Evolutionary conservation across 2,888 invertebrate genomes (phyloP), one percentile per base, ranked within the genome.

Genomic region (Archips xylosteana): DNA sequence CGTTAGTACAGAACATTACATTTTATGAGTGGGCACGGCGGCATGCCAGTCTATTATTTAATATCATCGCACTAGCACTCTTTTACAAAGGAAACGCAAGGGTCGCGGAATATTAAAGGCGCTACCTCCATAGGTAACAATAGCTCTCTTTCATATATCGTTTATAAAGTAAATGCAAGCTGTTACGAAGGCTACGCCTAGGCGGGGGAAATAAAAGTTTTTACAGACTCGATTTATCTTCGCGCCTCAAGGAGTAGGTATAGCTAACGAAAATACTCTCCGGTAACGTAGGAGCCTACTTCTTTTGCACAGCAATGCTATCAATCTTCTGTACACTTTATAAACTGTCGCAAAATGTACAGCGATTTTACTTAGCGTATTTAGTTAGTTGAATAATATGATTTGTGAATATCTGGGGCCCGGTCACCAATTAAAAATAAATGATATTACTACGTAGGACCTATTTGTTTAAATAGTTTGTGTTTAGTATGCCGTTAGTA

Each of bases 101-200:
- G 68, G 61, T 72, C 73, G 47, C 57, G n/a, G 76, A 76, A 77
- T 79, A 76, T 76, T 76, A 76, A 76, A 75, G 61, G 61, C 72
- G 71, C 57, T 47, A 74, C 70, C 49, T 42, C n/a, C 15, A 32
- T 63, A 59, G 70, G 76, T 76, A 75, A 78, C 75, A 74, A 76
- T 47, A 69, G 65, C 61, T 78, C 77, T 78, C 77, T 76, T 79
- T 78, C 80, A 79, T 85, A 85, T 82, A 85, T 85, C 84, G 83
- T 82, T 85, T 78, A 80, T 82, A 81, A 86, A 87, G 88, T 87
- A 89, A 89, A 89, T 86, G 87, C 86, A 86, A 86, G 87, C 85
- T 85, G 85, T 87, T 87, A 86, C 86, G 78, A 75, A 77, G 78
- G 80, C 80, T 79, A 80, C 79, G 75, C 78, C 64, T 71, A 74